phyloP scores from a whole-genome alignment of 2,888 invertebrate genomes.

The Machimus rusticus region DNA sequence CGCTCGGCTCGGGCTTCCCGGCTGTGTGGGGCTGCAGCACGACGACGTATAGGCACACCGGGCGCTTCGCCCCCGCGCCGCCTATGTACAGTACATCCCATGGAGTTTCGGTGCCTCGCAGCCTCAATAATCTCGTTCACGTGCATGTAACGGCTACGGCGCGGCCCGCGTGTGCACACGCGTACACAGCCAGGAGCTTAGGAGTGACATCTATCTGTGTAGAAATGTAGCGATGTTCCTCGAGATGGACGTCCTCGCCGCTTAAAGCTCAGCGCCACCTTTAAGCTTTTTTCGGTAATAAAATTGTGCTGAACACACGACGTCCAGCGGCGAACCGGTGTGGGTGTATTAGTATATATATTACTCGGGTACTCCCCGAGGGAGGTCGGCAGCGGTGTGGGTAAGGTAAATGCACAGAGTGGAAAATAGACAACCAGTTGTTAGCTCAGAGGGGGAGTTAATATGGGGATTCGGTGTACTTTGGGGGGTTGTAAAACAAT shows the following conservation, averaged over 20 bases:
- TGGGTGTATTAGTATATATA: background rate
- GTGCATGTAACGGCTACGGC: slow-evolving; percentile 3
- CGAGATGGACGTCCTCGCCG: background rate
- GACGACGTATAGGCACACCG: background rate
- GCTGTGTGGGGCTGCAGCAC: background rate
- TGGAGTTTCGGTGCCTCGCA: background rate
- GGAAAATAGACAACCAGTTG: slow-evolving; percentile 36
- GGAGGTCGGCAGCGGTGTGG: background rate
- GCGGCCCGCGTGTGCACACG: background rate
- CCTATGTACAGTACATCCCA: background rate
- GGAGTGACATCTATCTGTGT: slow-evolving; percentile 5
- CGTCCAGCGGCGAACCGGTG: background rate
- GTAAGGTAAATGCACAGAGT: slow-evolving; percentile 32
- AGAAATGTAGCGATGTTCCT: background rate
- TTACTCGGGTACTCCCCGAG: background rate
- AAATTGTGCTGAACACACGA: slow-evolving; percentile 10
- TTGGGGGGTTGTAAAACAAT: slow-evolving; percentile 41
- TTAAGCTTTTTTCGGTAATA: slow-evolving; percentile 35
- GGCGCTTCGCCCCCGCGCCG: background rate
- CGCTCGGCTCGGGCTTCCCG: background rate
- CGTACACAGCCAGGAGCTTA: background rate
- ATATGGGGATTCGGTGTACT: slow-evolving; percentile 37
- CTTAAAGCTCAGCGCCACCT: slow-evolving; percentile 29
- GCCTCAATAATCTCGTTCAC: slow-evolving; percentile 20
- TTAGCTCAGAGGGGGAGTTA: slow-evolving; percentile 24